Evolutionary conservation across 2,888 invertebrate genomes (phyloP).

Genomic region (Zhengitettix transpicula): DNA sequence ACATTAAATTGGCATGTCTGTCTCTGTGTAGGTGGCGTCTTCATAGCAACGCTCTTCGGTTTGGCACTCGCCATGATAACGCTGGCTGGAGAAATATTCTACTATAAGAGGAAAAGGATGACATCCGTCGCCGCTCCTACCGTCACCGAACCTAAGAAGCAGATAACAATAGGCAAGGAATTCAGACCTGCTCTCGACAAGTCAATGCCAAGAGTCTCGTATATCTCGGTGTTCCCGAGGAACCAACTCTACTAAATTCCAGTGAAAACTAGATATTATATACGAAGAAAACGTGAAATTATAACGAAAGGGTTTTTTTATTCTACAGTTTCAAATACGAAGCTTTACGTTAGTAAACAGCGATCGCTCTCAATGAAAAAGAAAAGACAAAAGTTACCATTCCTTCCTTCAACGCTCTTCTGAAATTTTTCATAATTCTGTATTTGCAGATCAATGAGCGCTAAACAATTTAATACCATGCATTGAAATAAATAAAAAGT

Average conservation of each 20-base stretch:
- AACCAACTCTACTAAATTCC: conserved; percentile 10
- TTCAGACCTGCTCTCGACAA: conserved; percentile 21
- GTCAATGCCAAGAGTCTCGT: conserved; percentile 22
- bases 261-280: too few species aligned
- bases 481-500: too few species aligned
- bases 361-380: too few species aligned
- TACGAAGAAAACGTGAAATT: too few species aligned
- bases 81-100: conserved; percentile 62
- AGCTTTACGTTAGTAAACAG: too few species aligned
- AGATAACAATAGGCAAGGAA: conserved; percentile 30
- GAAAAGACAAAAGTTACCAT: too few species aligned
- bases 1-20: conserved; percentile 7
- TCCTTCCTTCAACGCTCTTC: too few species aligned
- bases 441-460: too few species aligned
- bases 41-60: conserved; percentile 76
- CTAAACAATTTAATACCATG: too few species aligned
- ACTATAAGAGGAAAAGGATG: conserved; percentile 33
- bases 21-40: conserved; percentile 54
- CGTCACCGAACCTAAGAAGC: conserved; percentile 17
- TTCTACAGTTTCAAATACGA: too few species aligned
- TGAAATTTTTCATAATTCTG: too few species aligned
- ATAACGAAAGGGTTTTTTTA: too few species aligned
- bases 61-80: conserved; percentile 71
- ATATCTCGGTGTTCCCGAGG: conserved; percentile 27
- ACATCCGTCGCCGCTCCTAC: conserved; percentile 13